Conservation (phyloP, 2,888 invertebrate species). For the Dendrolimus houi region DNA sequence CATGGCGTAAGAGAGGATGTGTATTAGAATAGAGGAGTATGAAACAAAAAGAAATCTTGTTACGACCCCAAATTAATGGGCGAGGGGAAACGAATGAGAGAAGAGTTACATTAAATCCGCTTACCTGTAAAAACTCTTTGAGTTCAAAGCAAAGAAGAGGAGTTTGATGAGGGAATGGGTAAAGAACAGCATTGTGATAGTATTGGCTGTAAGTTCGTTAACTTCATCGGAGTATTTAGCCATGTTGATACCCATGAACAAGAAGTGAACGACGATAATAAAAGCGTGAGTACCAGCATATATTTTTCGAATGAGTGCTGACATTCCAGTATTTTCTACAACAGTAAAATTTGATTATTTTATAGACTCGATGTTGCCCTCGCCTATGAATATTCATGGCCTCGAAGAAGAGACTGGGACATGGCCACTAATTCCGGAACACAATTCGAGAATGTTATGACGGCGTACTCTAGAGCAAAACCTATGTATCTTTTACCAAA, state of each 20-base stretch:
- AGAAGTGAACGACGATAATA: slow-evolving; percentile 78
- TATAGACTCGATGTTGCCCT: no score
- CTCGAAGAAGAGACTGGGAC: no score
- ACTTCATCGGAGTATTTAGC: slow-evolving; percentile 84
- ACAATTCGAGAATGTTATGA: no score
- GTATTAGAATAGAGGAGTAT: no score
- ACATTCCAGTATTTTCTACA: slow-evolving; percentile 57
- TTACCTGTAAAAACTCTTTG: slow-evolving; percentile 85
- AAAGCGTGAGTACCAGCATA: slow-evolving; percentile 79
- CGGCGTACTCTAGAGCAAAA: no score
- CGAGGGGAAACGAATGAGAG: no score
- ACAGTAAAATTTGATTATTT: background rate
- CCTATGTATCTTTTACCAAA: no score
- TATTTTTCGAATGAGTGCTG: slow-evolving; percentile 74
- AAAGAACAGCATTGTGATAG: slow-evolving; percentile 89
- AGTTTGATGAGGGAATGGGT: slow-evolving; percentile 86
- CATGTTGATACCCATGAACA: slow-evolving; percentile 80
- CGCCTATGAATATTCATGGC: no score
- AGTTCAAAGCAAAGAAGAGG: slow-evolving; percentile 82
- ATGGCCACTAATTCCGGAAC: no score
- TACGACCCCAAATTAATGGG: no score
- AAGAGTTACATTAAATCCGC: slow-evolving; percentile 7
- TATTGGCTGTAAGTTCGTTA: slow-evolving; percentile 84
- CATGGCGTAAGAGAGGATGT: no score
- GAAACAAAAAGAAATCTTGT: no score